phyloP scores from a whole-genome alignment of 2,797 vertebrate species.

The Dromococcyx pavoninus region DNA sequence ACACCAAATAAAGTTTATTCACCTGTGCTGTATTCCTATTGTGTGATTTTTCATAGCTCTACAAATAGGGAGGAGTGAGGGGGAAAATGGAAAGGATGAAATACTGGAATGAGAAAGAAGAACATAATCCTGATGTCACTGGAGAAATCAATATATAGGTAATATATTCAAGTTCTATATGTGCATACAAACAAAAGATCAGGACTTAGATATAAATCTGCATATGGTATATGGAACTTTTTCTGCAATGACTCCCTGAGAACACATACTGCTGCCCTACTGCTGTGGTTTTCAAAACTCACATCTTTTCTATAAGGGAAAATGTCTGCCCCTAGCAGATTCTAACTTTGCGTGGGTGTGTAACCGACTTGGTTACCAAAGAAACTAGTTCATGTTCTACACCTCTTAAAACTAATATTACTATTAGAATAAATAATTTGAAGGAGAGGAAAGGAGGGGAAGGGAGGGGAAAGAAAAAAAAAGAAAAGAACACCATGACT shows the following conservation, averaged over 20 bases:
- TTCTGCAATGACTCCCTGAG: background rate
- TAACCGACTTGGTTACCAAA: constrained; percentile 75
- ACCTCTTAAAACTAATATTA: constrained; percentile 73
- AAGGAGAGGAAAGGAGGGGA: background rate
- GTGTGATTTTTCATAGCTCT: background rate
- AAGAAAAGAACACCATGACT: constrained; percentile 32
- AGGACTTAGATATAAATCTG: constrained; percentile 16
- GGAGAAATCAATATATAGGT: background rate
- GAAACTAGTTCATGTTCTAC: constrained; percentile 77
- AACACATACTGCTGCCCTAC: constrained; percentile 42
- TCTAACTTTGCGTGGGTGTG: constrained; percentile 76
- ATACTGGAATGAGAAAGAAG: background rate
- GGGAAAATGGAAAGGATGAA: background rate
- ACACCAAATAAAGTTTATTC: background rate
- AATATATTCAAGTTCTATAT: constrained; percentile 23
- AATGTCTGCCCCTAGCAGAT: constrained; percentile 70
- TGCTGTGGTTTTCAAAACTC: constrained; percentile 65
- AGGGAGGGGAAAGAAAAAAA: fast-evolving
- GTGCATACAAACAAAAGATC: constrained; percentile 8
- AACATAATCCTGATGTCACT: constrained; percentile 2
- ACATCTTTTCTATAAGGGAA: constrained; percentile 68
- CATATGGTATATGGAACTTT: background rate
- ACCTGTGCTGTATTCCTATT: background rate
- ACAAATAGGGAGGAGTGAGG: background rate
- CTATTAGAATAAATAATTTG: constrained; percentile 71